A percentile compares a stretch with the other conserved stretches of the same genome.
Conservation (phyloP, 2,797 vertebrate genomes). For the Aselliscus stoliczkanus region DNA sequence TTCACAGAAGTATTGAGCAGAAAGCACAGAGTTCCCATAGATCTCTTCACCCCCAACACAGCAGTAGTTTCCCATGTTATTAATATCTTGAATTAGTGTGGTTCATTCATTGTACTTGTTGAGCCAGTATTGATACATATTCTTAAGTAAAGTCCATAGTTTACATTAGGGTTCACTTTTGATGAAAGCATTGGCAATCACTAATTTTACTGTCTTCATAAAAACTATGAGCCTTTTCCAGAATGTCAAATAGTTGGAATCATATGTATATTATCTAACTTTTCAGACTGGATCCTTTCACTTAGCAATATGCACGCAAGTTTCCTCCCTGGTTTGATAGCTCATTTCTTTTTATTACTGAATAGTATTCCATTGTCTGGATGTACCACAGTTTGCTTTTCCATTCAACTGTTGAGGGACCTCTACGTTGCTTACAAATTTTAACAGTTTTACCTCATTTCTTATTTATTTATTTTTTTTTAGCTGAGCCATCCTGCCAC, state of each 20-base stretch:
- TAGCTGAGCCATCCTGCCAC: too few relatives aligned
- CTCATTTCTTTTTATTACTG: neutral
- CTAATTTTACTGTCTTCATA: neutral
- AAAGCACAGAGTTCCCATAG: neutral
- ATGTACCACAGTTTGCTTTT: neutral
- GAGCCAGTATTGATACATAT: neutral
- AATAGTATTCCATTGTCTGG: neutral
- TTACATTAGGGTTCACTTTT: neutral
- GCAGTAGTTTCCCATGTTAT: neutral
- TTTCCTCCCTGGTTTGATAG: neutral
- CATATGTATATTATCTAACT: neutral
- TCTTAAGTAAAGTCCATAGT: neutral
- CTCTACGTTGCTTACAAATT: constrained; percentile 6
- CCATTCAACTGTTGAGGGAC: neutral
- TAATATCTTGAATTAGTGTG: neutral
- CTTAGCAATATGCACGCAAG: neutral
- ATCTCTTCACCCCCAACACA: neutral
- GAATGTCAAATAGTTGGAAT: neutral
- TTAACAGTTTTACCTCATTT: neutral
- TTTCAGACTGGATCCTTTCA: constrained; percentile 1
- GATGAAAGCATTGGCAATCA: neutral
- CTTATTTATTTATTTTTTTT: too few relatives aligned
- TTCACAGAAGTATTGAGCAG: constrained; percentile 9
- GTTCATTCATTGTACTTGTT: neutral
- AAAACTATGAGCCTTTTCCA: neutral